phyloP scores from a whole-genome alignment of 1,140 invertebrate genomes.

The Calliphora vicina region DNA sequence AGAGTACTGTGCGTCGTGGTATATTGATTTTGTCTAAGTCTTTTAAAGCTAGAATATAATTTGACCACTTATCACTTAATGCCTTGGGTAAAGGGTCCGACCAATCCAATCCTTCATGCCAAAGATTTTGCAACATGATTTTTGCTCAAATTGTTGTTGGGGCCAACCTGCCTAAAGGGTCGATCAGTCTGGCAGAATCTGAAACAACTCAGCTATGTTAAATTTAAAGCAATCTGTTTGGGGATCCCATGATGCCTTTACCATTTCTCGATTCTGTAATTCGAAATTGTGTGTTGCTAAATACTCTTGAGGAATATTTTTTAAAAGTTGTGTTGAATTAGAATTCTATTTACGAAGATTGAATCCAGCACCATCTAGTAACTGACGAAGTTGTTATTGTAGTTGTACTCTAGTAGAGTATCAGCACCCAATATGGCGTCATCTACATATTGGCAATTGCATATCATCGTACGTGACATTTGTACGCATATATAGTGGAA shows the following conservation, averaged over 20 bases:
- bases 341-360: not conserved
- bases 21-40: not conserved
- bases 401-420: not conserved
- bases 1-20: too few species aligned
- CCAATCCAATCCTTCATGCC: conserved; percentile 4
- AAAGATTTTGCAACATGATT: conserved; percentile 56
- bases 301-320: not conserved
- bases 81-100: not conserved
- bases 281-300: not conserved
- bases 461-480: too few species aligned
- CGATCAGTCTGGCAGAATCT: conserved; percentile 52
- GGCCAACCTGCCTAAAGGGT: conserved; percentile 56
- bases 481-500: too few species aligned
- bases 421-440: not conserved
- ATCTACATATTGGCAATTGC: too few species aligned
- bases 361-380: not conserved
- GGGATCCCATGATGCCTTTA: not conserved
- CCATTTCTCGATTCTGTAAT: too few species aligned
- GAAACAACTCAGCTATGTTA: conserved; percentile 42
- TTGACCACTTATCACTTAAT: not conserved
- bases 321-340: not conserved
- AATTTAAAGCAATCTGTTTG: not conserved
- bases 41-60: not conserved
- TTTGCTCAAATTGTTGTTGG: conserved; percentile 61
- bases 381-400: not conserved